Conservation (phyloP, 1,140 invertebrate genomes). For the Stenopsyche tienmushanensis region DNA sequence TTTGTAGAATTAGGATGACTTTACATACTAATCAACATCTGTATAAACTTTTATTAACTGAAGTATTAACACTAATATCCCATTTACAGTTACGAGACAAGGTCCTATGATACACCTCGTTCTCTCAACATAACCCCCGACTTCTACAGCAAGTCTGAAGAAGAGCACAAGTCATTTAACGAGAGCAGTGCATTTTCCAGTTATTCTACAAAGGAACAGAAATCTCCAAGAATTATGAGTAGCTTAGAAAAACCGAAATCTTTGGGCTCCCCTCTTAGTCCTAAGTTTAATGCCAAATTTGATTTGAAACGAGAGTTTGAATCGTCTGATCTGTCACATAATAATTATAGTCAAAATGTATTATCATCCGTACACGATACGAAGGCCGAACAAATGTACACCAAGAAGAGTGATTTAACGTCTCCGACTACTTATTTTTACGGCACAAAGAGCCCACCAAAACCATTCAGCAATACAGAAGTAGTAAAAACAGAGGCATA, state of each 20-base stretch:
- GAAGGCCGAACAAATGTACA: constrained; percentile 27
- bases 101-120: constrained; percentile 54
- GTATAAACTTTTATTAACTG: not conserved
- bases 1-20: too few relatives aligned
- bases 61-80: constrained; percentile 22
- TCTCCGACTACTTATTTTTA: constrained; percentile 32
- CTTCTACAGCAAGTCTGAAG: constrained; percentile 29
- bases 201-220: constrained; percentile 43
- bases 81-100: constrained; percentile 55
- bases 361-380: constrained; percentile 28
- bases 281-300: constrained; percentile 53
- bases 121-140: constrained; percentile 41
- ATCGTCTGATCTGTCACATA: constrained; percentile 38
- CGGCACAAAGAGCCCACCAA: constrained; percentile 35
- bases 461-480: constrained; percentile 23
- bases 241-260: constrained; percentile 49
- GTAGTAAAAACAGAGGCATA: constrained; percentile 45
- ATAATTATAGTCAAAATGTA: constrained; percentile 39
- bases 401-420: constrained; percentile 20
- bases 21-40: not conserved
- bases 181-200: constrained; percentile 34
- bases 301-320: constrained; percentile 51
- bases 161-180: constrained; percentile 34
- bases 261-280: constrained; percentile 48
- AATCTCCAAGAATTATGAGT: constrained; percentile 36